phyloP scores from a whole-genome alignment of 2,113 vertebrate species.

The Xerus inauris region DNA sequence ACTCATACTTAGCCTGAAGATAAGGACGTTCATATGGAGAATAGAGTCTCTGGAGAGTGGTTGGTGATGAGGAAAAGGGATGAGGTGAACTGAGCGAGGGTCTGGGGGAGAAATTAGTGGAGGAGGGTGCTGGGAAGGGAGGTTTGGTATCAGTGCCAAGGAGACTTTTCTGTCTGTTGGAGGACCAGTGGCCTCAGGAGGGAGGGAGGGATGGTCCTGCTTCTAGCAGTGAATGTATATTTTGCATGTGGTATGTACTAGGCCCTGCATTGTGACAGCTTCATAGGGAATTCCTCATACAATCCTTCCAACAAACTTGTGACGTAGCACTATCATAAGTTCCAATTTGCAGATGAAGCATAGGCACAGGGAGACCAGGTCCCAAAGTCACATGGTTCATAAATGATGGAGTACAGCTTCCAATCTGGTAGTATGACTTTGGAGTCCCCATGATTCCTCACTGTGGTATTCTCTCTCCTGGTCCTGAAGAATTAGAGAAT shows the following conservation, averaged over 20 bases:
- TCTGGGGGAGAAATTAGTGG: background rate
- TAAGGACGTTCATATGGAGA: too few species aligned
- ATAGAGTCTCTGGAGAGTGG: background rate
- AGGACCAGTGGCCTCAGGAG: background rate
- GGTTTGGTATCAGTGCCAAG: background rate
- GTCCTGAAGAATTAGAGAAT: background rate
- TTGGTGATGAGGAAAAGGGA: background rate
- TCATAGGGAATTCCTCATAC: background rate
- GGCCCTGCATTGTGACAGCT: background rate
- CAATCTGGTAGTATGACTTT: background rate
- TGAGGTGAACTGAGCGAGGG: background rate
- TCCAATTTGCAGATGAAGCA: background rate
- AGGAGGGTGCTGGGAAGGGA: too few species aligned
- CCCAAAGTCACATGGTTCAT: background rate
- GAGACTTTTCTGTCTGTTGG: background rate
- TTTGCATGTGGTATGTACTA: background rate
- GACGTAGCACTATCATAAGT: background rate
- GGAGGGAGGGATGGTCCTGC: background rate
- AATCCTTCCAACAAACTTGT: background rate
- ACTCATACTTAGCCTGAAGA: background rate
- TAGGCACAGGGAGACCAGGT: background rate
- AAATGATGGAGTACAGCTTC: background rate
- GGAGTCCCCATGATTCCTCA: background rate
- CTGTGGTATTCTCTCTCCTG: background rate
- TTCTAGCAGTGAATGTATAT: too few species aligned